Conservation (phyloP, 1,140 invertebrate genomes). For the Solenopsis fugax region DNA sequence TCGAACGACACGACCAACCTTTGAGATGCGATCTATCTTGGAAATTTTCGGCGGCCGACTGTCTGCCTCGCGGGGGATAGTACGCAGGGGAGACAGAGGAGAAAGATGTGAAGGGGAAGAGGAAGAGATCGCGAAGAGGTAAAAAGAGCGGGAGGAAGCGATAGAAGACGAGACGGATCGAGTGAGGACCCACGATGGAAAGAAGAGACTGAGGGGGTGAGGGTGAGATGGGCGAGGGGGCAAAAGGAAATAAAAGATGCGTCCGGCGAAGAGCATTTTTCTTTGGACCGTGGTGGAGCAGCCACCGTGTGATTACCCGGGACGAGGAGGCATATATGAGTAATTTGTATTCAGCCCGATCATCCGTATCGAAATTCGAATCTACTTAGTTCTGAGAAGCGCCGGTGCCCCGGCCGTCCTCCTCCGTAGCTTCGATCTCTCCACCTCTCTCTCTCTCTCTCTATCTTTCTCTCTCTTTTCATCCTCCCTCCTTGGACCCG, state of each 20-base stretch:
- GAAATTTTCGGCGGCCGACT: constrained; percentile 32
- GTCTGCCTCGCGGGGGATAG: constrained; percentile 7
- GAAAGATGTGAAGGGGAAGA: not conserved
- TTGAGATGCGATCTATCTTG: not conserved
- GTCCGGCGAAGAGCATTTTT: constrained; percentile 80
- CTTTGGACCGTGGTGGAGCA: constrained; percentile 82
- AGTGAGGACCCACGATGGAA: constrained; percentile 18
- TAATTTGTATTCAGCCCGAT: constrained; percentile 88
- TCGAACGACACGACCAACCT: not conserved
- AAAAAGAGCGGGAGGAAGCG: constrained; percentile 45
- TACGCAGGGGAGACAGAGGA: not conserved
- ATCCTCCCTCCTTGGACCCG: constrained; percentile 68
- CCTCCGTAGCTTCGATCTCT: constrained; percentile 71
- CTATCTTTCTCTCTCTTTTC: constrained; percentile 30
- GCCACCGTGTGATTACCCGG: constrained; percentile 86
- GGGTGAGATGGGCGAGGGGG: constrained; percentile 26
- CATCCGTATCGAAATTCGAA: constrained; percentile 88
- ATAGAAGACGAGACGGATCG: constrained; percentile 54
- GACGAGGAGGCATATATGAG: constrained; percentile 85
- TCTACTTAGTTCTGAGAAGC: constrained; percentile 87
- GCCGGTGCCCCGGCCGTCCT: constrained; percentile 71
- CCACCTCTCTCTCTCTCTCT: constrained; percentile 58
- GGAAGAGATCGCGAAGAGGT: constrained; percentile 7
- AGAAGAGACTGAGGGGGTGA: constrained; percentile 52
- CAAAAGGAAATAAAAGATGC: constrained; percentile 74